Conservation (phyloP, 2,113 vertebrate genomes). For the Oenanthe melanoleuca region DNA sequence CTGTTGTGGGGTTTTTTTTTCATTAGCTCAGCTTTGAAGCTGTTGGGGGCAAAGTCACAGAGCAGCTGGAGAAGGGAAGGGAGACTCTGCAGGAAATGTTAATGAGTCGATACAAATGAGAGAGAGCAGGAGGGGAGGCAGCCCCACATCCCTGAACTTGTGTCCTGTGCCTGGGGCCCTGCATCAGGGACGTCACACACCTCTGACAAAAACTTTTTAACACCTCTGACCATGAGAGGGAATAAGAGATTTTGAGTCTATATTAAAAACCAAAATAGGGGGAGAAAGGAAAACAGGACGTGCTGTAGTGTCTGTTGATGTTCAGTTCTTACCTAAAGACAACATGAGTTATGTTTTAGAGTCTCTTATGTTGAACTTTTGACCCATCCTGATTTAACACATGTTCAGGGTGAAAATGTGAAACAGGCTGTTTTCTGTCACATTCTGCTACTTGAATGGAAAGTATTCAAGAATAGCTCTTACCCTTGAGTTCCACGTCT, state of each 20-base stretch:
- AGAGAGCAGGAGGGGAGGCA: background rate
- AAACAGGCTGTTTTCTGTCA: conserved; percentile 1
- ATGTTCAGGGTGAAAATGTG: background rate
- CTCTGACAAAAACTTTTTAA: background rate
- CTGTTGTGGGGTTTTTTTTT: background rate
- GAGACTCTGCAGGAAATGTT: conserved; percentile 8
- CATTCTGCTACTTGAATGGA: conserved; percentile 2
- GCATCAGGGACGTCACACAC: background rate
- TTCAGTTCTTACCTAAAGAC: background rate
- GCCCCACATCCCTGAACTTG: background rate
- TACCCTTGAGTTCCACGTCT: background rate
- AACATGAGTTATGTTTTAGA: background rate
- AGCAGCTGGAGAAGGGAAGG: conserved; percentile 42
- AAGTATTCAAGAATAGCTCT: background rate
- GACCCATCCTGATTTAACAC: background rate
- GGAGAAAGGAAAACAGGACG: background rate
- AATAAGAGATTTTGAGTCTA: background rate
- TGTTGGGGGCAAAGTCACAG: conserved; percentile 39
- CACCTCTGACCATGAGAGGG: background rate
- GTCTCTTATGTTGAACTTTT: background rate
- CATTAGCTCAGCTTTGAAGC: conserved; percentile 56
- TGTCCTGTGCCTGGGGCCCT: background rate
- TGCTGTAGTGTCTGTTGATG: background rate
- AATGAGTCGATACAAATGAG: background rate
- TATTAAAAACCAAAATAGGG: background rate